A percentile compares a stretch with the other conserved stretches of the same genome.
Evolutionary conservation across 2,888 invertebrate genomes (phyloP).

Genomic region (Callosobruchus maculatus): DNA sequence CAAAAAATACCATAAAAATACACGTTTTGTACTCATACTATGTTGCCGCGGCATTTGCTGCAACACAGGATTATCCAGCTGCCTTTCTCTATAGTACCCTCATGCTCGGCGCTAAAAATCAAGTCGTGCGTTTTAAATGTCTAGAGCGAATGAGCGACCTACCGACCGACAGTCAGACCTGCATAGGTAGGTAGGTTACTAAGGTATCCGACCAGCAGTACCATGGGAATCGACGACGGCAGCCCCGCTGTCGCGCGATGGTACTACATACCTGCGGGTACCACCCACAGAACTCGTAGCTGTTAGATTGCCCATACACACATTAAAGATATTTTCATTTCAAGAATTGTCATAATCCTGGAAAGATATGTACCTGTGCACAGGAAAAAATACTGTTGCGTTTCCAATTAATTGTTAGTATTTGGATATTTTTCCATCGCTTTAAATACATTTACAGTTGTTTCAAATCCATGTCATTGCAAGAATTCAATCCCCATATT

Average conservation of each 20-base stretch:
- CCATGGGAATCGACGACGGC: not conserved
- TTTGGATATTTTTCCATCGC: no score
- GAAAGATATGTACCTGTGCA: no score
- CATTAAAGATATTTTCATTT: no score
- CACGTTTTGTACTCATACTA: no score
- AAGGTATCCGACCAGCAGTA: not conserved
- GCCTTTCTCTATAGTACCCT: not conserved
- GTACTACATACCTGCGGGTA: not conserved
- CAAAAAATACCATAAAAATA: no score
- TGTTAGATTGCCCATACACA: not conserved
- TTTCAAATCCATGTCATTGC: no score
- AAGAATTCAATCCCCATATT: no score
- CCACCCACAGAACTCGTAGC: not conserved
- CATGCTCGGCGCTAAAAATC: not conserved
- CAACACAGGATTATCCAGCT: not conserved
- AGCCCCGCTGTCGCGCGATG: not conserved
- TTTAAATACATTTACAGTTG: no score
- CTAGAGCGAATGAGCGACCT: not conserved
- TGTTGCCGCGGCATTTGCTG: not conserved
- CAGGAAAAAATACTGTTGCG: no score
- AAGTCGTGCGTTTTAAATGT: not conserved
- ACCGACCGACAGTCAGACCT: not conserved
- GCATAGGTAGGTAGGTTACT: not conserved
- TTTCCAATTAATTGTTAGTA: no score
- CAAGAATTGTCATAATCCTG: no score